phyloP scores from a whole-genome alignment of 2,113 vertebrate species.

The Dryoscopus gambensis region DNA sequence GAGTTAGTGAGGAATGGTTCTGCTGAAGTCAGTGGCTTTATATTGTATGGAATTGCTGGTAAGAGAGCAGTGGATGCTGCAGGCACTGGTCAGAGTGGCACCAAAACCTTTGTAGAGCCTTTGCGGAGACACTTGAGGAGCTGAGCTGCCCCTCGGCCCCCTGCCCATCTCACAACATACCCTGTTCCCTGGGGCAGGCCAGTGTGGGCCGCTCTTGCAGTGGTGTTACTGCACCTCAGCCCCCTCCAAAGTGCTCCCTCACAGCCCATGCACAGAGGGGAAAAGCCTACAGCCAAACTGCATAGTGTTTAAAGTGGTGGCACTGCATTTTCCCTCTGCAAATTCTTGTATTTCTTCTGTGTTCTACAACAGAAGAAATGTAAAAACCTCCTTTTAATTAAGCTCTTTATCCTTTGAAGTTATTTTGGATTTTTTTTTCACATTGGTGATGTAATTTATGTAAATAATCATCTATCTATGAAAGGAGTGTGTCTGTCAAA shows the following conservation, averaged over 20 bases:
- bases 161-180: fast-evolving
- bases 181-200: neutral
- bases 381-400: conserved; percentile 77
- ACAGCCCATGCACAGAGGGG: neutral
- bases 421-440: conserved; percentile 67
- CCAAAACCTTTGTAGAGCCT: neutral
- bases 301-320: neutral
- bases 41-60: neutral
- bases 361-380: conserved; percentile 44
- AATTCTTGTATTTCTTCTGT: neutral
- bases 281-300: neutral
- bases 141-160: fast-evolving
- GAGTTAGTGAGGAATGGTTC: neutral
- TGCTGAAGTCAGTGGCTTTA: neutral
- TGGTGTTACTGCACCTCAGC: neutral
- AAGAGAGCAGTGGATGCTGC: neutral
- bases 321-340: neutral
- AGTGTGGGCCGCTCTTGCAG: neutral
- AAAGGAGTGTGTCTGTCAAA: conserved; percentile 82
- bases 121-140: neutral
- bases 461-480: conserved; percentile 83
- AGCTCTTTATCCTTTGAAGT: conserved; percentile 73
- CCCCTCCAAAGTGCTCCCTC: neutral
- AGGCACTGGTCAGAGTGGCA: neutral
- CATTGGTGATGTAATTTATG: conserved; percentile 84